These are phyloP conservation scores for Silurus meridionalis DNA, from an alignment of 2,113 vertebrate species.

Conservation along the genomic window DNA sequence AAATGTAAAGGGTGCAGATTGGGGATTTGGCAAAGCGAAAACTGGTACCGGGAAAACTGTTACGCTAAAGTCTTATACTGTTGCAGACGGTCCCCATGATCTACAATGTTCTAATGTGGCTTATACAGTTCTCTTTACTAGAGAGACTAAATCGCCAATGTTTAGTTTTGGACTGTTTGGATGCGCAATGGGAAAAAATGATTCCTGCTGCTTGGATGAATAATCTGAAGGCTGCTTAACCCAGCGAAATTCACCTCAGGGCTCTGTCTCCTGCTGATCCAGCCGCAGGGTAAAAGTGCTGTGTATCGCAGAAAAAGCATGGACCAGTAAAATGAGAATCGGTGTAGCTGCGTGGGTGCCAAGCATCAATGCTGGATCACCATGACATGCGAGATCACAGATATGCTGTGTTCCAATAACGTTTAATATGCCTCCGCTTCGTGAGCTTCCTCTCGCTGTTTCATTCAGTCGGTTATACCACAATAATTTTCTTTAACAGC, in stretches of 20 bases:
- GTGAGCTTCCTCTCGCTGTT: neutral
- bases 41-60: neutral
- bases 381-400: neutral
- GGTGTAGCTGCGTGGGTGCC: neutral
- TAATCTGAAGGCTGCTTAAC: constrained; percentile 47
- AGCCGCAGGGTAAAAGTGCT: constrained; percentile 5
- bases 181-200: neutral
- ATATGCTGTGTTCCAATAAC: neutral
- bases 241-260: neutral
- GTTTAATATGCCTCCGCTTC: neutral
- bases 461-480: neutral
- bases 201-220: constrained; percentile 46
- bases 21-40: neutral
- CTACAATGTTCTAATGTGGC: neutral
- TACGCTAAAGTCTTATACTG: no score
- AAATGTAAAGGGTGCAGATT: neutral
- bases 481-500: neutral
- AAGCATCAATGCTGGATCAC: neutral
- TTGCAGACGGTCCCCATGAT: neutral
- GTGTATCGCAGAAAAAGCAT: neutral
- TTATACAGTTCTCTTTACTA: neutral
- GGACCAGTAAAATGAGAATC: constrained; percentile 4
- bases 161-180: neutral
- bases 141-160: neutral
- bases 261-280: constrained; percentile 6